These are phyloP conservation scores for Pitta sordida DNA, from an alignment of 2,113 vertebrate genomes.

Conservation along the genomic window DNA sequence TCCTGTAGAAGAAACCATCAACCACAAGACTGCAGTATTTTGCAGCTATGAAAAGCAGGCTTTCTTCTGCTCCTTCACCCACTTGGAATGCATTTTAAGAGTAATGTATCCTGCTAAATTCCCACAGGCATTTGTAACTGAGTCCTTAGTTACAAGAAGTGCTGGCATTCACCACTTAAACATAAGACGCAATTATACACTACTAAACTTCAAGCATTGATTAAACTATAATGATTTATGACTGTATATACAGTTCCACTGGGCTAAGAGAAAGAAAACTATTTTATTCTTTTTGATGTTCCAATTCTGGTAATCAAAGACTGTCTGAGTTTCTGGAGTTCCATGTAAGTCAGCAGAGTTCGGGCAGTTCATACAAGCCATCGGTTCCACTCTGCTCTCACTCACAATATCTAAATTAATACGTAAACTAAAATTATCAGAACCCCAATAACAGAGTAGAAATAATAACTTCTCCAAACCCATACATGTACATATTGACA, in stretches of 20 bases:
- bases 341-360: not conserved
- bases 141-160: not conserved
- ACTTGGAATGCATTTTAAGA: not conserved
- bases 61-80: not conserved
- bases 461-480: not conserved
- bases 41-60: not conserved
- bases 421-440: not conserved
- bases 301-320: not conserved
- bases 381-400: not conserved
- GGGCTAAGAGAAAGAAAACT: not conserved
- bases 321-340: not conserved
- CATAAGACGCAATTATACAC: not conserved
- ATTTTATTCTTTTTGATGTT: not conserved
- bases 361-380: not conserved
- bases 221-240: not conserved
- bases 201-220: not conserved
- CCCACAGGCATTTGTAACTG: fast-evolving
- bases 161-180: not conserved
- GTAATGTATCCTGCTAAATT: not conserved
- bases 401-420: not conserved
- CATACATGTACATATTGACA: not conserved
- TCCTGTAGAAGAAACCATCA: not conserved
- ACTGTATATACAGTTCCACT: not conserved
- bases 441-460: not conserved
- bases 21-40: not conserved